Base-by-base conservation (phyloP, 2,113 vertebrate genomes). In the Aptenodytes patagonicus region DNA sequence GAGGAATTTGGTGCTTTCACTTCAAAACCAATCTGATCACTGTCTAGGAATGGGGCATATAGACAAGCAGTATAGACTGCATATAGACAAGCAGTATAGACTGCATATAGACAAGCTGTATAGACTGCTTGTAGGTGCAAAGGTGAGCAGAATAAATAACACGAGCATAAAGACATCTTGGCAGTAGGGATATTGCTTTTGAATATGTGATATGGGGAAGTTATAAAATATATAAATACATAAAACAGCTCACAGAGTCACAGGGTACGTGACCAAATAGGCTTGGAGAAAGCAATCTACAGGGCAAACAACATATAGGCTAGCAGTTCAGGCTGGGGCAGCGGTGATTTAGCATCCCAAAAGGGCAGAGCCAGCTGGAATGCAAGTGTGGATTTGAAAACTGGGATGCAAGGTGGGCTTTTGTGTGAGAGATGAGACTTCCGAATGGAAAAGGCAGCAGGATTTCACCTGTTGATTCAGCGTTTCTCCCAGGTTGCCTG, bases 241-340 rank as follows among this genome's bases (percentile, higher is more conserved):
- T 81, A 46, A 91, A 49, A 2, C 9, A 26, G 26, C 19, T 77
- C 49, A 10, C 28, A 40, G 49, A 34, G 5, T 49, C 71, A 14
- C 0, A 1, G 36, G 7, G 11, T 51, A 28, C 0, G 0, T 28
- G 34, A 36, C 24, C 29, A 73, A 71, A 77, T 11, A 21, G 36
- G 3, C 8, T 5, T 69, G 49, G n/a, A 83, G 71, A 51, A 86
- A 83, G 49, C 29, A 64, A 42, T 10, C 28, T 49, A 8, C 16
- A n/a, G 47, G 42, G 24, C 28, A 81, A 54, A 91, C 18, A 40
- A 81, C 40, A 49, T 8, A 13, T 12, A 44, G 28, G 24, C 21
- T 34, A 49, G 13, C 13, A 3, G 3, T 10, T 55, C 20, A 31
- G 22, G n/a, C 40, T 60, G 20, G 22, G 18, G 17, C 38, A 72